Conservation (phyloP, 2,888 invertebrate genomes). For the Pyrgus malvae region DNA sequence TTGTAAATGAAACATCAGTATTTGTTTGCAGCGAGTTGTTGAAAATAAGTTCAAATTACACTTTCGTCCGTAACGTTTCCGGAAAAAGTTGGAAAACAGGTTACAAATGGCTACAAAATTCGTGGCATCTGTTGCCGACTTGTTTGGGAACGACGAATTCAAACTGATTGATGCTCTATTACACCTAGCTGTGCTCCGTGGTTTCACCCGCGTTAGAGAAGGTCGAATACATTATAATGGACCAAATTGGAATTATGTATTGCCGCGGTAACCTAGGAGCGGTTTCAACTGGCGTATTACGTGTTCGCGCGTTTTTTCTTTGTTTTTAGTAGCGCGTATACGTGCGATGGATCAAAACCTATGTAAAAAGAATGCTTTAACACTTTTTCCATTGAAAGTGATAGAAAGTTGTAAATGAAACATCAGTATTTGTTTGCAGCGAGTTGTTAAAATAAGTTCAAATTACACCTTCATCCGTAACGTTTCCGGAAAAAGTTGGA, state of each 20-base stretch:
- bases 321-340: too few species aligned
- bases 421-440: background rate
- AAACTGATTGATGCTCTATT: background rate
- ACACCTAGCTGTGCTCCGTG: background rate
- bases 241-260: too few species aligned
- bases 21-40: too few species aligned
- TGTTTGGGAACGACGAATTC: background rate
- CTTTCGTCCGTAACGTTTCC: background rate
- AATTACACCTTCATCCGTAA: background rate
- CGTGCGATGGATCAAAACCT: too few species aligned
- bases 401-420: background rate
- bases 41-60: background rate
- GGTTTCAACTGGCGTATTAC: too few species aligned
- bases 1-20: background rate
- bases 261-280: too few species aligned
- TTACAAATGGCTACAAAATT: constrained; percentile 3
- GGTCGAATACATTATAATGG: too few species aligned
- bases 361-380: too few species aligned
- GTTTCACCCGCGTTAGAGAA: too few species aligned
- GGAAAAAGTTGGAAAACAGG: constrained; percentile 15
- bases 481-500: constrained; percentile 5
- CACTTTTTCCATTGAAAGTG: background rate
- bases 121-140: constrained; percentile 8
- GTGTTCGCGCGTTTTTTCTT: too few species aligned
- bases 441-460: background rate